A percentile compares a stretch with the other conserved stretches of the same genome.
phyloP scores from a whole-genome alignment of 2,113 vertebrate species.

The Onychostruthus taczanowskii region DNA sequence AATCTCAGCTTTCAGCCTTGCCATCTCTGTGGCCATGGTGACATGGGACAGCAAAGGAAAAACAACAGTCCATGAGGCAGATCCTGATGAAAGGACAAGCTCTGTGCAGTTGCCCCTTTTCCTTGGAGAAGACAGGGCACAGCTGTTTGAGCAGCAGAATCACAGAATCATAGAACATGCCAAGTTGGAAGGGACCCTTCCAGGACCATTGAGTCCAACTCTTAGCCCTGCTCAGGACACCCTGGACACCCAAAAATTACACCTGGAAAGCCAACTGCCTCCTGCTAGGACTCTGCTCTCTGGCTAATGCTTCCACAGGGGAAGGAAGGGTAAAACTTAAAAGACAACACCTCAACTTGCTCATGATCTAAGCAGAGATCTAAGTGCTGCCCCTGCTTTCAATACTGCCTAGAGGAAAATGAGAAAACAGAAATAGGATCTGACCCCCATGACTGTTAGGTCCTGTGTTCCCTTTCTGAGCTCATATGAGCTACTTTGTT shows the following conservation, averaged over 20 bases:
- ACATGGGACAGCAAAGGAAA: not conserved
- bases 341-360: not conserved
- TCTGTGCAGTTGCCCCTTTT: not conserved
- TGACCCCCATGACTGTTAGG: not conserved
- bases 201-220: not conserved
- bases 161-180: not conserved
- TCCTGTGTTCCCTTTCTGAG: not conserved
- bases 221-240: not conserved
- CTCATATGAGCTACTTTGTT: not conserved
- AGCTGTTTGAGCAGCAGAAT: not conserved
- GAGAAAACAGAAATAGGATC: not conserved
- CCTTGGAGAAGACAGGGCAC: not conserved
- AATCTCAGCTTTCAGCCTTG: not conserved
- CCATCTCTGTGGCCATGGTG: not conserved
- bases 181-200: not conserved
- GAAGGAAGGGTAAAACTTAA: not conserved
- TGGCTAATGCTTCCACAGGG: not conserved
- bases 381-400: not conserved
- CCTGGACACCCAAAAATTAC: not conserved
- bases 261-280: not conserved
- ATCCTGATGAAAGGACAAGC: not conserved
- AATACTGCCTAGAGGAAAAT: not conserved
- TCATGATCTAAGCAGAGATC: not conserved
- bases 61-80: not conserved
- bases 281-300: not conserved